These are phyloP conservation scores for Perognathus longimembris DNA, from an alignment of 2,113 vertebrate species.

Conservation along the genomic window DNA sequence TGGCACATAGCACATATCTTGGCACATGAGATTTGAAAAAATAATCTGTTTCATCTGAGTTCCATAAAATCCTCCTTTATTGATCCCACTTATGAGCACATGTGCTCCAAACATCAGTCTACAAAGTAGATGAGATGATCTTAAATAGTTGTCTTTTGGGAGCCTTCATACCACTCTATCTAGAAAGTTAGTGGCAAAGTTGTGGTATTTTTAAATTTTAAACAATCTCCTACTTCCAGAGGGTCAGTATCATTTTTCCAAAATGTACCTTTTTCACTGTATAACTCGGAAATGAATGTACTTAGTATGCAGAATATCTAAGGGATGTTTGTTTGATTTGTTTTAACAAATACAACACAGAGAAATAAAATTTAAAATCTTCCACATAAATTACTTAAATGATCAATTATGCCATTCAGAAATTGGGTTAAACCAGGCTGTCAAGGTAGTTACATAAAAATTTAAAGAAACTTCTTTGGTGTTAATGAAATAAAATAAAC, in stretches of 20 bases:
- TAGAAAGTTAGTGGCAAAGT: background rate
- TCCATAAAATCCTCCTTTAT: background rate
- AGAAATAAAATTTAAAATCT: constrained; percentile 11
- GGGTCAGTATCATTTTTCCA: background rate
- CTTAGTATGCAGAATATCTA: constrained; percentile 12
- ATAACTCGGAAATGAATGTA: constrained; percentile 7
- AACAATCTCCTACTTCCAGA: constrained; percentile 10
- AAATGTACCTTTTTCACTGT: background rate
- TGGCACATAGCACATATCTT: background rate
- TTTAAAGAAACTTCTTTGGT: background rate
- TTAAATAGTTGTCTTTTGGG: constrained; percentile 11
- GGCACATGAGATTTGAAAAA: background rate
- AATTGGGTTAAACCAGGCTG: background rate
- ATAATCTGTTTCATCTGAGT: background rate
- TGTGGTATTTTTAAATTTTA: constrained; percentile 21
- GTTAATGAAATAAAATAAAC: constrained; percentile 49
- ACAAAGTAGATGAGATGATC: background rate
- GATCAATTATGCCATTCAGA: background rate
- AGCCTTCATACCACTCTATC: background rate
- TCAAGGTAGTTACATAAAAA: background rate
- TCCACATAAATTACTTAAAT: background rate
- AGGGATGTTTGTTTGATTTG: background rate
- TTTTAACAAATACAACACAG: background rate
- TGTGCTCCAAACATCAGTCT: background rate
- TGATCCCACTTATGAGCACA: background rate